Base-by-base conservation (phyloP, 2,113 vertebrate genomes). In the Cavia aperea region DNA sequence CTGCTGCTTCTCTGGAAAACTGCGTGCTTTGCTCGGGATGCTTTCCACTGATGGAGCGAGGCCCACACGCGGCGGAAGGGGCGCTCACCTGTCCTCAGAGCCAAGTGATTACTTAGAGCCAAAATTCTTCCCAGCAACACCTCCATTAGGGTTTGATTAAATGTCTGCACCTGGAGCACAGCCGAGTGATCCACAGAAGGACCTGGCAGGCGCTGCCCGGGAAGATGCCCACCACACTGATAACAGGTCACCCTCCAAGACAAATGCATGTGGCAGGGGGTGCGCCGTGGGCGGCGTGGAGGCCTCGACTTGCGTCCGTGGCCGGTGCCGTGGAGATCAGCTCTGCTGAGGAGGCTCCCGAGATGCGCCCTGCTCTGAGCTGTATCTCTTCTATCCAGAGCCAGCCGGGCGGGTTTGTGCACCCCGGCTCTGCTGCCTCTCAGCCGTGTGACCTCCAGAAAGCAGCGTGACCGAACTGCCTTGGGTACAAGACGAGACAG, bases 211-310 rank as follows among this genome's bases (percentile, higher is more conserved):
- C 65, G 4, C 36, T 1, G 18, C 56, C 1, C 2, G 24, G 8
- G 16, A 31, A 19, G 81, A 39, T 0, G 5, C 6, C 7, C 0
- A 3, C 8, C 16, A 0, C 1, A 2, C 36, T 2, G 19, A 21
- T 26, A 3, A 1, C 43, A 16, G 54, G 0, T 8, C 3, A 7
- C 2, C 13, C 21, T 11, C 46, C 2, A 8, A 0, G 14, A n/a
- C 26, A 4, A 29, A 0, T 1, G 0, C 0, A 1, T 24, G 0
- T 1, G 75, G n/a, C 84, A 81, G 31, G 29, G 23, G 29, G 9
- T 2, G 14, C 15, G 18, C 2, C 10, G 12, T 16, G 1, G 2
- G n/a, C 8, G 16, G 2, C 0, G 12, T 16, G 46, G 24, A 18
- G 49, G 49, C 19, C 12, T 3, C 2, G 9, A 18, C 39, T 54